Base-by-base conservation (phyloP, 2,113 vertebrate genomes). In the Muscicapa adusta region DNA sequence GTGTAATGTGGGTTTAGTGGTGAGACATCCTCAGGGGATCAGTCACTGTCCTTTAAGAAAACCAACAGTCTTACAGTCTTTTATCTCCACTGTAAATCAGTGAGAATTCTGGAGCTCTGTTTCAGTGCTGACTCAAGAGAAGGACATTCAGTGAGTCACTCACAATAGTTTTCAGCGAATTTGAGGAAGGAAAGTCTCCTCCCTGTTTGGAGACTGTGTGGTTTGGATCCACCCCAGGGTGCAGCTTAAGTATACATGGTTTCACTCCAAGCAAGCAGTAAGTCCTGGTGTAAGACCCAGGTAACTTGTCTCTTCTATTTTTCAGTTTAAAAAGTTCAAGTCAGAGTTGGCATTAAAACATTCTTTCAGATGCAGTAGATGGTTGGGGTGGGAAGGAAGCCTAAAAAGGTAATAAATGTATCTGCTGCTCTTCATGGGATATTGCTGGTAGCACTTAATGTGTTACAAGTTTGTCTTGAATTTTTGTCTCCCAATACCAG, bases 181-280 rank as follows among this genome's bases (percentile, higher is more conserved):
- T 42, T 53, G 72, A 54, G 82, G 85, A 76, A 89, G 72, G 34
- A 51, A 70, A 42, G 25, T 61, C 42, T 93, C 67, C 73, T 85
- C 67, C 47, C 26, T 81, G 34, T 66, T 70, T 24, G 33, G 38
- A 77, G 54, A n/a, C 48, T 42, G 9, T 61, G 76, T 50, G 65
- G 53, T 85, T 95, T 91, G 71, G 61, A 42, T 77, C 76, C 43
- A 29, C 70, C 72, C 72, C 57, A n/a, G 83, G 73, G n/a, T 48
- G n/a, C n/a, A 34, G 51, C 53, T 88, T 16, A 54, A 75, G 80
- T 34, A 26, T 58, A 45, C 17, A 1, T 34, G 38, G 16, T 83
- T 89, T 36, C 31, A 1, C 20, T 73, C 45, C 48, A 19, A 65
- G 26, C 91, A 45, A 23, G 45, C 83, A 28, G 1, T 12, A 50